Conservation (phyloP, 2,113 vertebrate genomes). For the Colaptes auratus region DNA sequence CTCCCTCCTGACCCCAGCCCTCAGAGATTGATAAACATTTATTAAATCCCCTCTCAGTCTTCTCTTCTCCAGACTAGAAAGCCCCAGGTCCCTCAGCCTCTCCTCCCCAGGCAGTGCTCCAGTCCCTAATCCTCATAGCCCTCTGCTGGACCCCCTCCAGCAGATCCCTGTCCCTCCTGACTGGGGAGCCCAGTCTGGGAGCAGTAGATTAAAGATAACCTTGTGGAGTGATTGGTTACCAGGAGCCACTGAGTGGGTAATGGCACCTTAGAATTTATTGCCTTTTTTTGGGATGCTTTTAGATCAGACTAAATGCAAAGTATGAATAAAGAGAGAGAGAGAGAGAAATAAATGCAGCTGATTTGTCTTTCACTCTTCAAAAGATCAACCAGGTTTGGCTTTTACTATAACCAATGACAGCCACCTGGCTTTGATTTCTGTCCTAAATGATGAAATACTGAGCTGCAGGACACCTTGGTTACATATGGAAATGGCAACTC, state of each 20-base stretch:
- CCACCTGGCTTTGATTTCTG: not conserved
- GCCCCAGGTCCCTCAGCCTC: too few species aligned
- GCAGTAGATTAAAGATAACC: constrained; percentile 54
- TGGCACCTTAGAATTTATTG: constrained; percentile 12
- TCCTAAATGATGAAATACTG: not conserved
- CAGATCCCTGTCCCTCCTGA: too few species aligned
- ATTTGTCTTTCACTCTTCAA: not conserved
- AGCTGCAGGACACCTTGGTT: not conserved
- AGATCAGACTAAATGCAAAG: not conserved
- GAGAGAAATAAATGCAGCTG: not conserved
- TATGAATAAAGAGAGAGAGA: not conserved
- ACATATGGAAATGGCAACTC: not conserved
- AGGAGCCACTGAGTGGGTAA: not conserved
- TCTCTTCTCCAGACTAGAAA: too few species aligned
- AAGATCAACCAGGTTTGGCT: not conserved
- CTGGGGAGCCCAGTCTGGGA: not conserved
- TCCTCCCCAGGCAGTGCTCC: too few species aligned
- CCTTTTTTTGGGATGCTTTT: not conserved
- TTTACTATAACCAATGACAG: not conserved
- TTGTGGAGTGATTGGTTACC: constrained; percentile 21
- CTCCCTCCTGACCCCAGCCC: too few species aligned
- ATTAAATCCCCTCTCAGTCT: too few species aligned
- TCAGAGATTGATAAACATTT: too few species aligned
- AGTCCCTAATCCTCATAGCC: too few species aligned
- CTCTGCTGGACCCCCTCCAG: too few species aligned